Evolutionary conservation across 2,113 vertebrate genomes (phyloP).

Genomic region (Myotis brandtii): DNA sequence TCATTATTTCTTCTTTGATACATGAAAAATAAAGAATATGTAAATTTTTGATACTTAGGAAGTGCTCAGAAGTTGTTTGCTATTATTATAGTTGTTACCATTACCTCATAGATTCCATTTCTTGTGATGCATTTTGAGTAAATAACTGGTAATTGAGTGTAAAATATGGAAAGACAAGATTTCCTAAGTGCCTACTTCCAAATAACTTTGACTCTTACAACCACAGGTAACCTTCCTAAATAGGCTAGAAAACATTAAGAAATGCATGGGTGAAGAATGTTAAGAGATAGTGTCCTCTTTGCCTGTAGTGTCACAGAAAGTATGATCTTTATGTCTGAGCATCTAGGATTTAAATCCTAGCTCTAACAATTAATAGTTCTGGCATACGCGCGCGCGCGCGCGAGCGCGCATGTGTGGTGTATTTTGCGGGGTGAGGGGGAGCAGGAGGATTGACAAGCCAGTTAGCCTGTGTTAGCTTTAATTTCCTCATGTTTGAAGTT

Average conservation of each 20-base stretch:
- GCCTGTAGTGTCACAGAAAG: background rate
- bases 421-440: background rate
- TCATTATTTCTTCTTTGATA: background rate
- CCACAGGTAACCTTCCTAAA: background rate
- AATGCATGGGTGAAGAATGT: background rate
- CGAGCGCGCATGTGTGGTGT: no score
- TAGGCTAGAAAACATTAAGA: background rate
- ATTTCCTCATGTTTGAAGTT: background rate
- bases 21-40: background rate
- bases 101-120: background rate
- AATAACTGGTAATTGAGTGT: background rate
- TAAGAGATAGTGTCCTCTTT: background rate
- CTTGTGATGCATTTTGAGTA: background rate
- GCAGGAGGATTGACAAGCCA: background rate
- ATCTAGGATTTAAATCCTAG: background rate
- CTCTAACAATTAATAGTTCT: background rate
- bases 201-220: background rate
- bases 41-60: background rate
- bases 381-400: background rate
- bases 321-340: background rate
- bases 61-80: constrained; percentile 30
- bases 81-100: background rate
- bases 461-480: constrained; percentile 33
- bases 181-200: background rate
- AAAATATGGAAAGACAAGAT: background rate